Evolutionary conservation across 2,888 invertebrate species (phyloP), one percentile per base, ranked within the genome.

Genomic region (Isoperla grammatica): DNA sequence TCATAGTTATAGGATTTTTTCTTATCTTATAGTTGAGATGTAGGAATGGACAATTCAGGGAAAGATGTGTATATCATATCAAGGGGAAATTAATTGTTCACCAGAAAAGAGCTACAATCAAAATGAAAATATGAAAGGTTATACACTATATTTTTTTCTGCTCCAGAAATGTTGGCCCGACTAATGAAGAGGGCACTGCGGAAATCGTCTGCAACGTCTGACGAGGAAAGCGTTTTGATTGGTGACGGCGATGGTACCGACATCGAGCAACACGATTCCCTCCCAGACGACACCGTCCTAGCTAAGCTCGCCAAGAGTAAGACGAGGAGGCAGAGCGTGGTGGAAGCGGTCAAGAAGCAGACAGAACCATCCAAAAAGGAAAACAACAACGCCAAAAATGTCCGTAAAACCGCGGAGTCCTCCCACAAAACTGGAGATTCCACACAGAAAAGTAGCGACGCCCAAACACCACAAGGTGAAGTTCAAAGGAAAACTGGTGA

Each of bases 101-200:
- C n/a, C n/a, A n/a, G n/a, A n/a, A n/a, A n/a, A n/a, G n/a, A n/a
- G n/a, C n/a, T n/a, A n/a, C n/a, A n/a, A n/a, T n/a, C n/a, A n/a
- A n/a, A n/a, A n/a, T n/a, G n/a, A n/a, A n/a, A n/a, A n/a, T n/a
- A n/a, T n/a, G n/a, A n/a, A n/a, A n/a, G n/a, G n/a, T n/a, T n/a
- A n/a, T n/a, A n/a, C n/a, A n/a, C n/a, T n/a, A n/a, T n/a, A n/a
- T n/a, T n/a, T n/a, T n/a, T n/a, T 56, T 20, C 13, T 42, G 66
- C 63, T 67, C 60, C 59, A 74, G 81, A 80, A 64, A 77, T 82
- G 64, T 77, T 84, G 62, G 78, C 80, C 0, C 82, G 81, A 73
- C 78, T 84, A 53, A 80, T 84, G 17, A 79, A 79, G 49, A 74
- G 80, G 70, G 81, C 82, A 1, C 70, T 82, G 37, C 79, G 83